phyloP scores from a whole-genome alignment of 2,113 vertebrate species.

The Carettochelys insculpta region DNA sequence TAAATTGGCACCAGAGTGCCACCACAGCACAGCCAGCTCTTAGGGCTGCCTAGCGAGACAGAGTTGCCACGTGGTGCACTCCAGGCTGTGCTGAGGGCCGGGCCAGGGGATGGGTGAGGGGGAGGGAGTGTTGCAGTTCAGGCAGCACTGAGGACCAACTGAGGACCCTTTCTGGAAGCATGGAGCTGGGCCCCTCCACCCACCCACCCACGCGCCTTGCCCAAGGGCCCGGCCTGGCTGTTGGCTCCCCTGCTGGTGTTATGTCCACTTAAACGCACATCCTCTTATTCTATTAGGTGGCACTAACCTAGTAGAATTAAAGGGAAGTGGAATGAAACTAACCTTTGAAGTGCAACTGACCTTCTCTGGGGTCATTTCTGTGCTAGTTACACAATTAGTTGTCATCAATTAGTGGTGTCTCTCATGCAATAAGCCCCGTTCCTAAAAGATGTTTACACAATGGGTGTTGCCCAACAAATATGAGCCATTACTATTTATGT shows the following conservation, averaged over 20 bases:
- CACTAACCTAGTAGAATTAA: neutral
- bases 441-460: slow-evolving; percentile 9
- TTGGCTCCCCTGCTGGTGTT: neutral
- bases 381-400: neutral
- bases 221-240: too few relatives aligned
- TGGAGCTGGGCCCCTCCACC: too few relatives aligned
- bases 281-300: neutral
- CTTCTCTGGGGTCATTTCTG: neutral
- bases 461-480: slow-evolving; percentile 22
- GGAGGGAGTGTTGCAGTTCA: too few relatives aligned
- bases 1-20: too few relatives aligned
- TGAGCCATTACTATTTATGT: neutral
- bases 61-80: too few relatives aligned
- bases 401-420: neutral
- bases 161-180: too few relatives aligned
- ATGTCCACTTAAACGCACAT: neutral
- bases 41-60: too few relatives aligned
- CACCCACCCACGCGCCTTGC: too few relatives aligned
- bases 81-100: too few relatives aligned
- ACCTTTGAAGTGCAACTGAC: neutral
- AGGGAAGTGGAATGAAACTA: neutral
- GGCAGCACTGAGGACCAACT: too few relatives aligned
- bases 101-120: too few relatives aligned
- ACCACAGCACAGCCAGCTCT: too few relatives aligned
- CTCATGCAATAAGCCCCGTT: neutral